These are phyloP conservation scores for Pogonocichla stellata DNA, from an alignment of 2,113 vertebrate species.

Conservation along the genomic window DNA sequence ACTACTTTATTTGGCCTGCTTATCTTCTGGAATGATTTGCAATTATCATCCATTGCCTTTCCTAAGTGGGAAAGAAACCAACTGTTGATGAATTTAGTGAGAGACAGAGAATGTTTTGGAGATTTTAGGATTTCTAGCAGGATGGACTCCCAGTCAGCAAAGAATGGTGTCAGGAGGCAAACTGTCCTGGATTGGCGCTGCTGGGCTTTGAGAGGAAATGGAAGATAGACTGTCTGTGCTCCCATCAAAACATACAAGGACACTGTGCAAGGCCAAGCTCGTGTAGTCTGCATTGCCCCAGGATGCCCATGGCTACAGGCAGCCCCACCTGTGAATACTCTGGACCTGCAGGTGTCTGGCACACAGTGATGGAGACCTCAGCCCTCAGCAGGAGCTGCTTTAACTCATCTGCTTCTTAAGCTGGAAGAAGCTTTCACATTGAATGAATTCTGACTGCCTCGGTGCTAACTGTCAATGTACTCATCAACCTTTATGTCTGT, in stretches of 20 bases:
- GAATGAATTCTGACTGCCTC: background rate
- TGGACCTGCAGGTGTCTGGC: background rate
- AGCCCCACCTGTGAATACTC: rapidly evolving
- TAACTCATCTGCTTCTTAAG: background rate
- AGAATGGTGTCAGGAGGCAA: background rate
- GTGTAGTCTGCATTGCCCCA: rapidly evolving
- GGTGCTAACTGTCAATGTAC: background rate
- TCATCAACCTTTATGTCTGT: rapidly evolving
- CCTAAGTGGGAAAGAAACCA: background rate
- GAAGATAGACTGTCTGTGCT: background rate
- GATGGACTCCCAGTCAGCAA: background rate
- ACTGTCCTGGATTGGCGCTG: background rate
- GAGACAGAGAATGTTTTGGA: background rate
- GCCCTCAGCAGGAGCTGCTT: background rate
- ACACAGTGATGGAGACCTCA: rapidly evolving
- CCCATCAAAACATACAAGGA: background rate
- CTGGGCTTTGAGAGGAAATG: background rate
- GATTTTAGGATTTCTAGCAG: background rate
- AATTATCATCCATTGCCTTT: background rate
- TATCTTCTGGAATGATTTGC: slow-evolving; percentile 24
- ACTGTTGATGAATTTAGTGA: background rate
- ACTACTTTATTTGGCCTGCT: slow-evolving; percentile 23
- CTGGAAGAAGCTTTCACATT: rapidly evolving
- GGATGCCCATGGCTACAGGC: background rate
- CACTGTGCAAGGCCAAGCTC: background rate